Conservation (phyloP, 2,888 invertebrate species). For the Axea sp. region DNA sequence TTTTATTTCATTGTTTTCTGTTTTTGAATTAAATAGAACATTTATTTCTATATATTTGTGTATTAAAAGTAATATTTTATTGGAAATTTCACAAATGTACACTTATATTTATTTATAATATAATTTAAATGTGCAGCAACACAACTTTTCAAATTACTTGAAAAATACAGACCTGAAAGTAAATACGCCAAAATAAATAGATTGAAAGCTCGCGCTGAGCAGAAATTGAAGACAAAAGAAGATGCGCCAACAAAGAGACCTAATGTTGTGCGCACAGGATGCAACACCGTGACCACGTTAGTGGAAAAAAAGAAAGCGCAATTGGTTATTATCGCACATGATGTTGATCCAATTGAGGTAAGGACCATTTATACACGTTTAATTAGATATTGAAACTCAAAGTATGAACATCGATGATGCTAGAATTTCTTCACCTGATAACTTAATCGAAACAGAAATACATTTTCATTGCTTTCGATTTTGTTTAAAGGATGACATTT, state of each 20-base stretch:
- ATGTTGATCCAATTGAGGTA: constrained; percentile 99
- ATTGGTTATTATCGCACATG: constrained; percentile 96
- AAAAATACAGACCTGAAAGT: constrained; percentile 98
- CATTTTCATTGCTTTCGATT: constrained; percentile 50
- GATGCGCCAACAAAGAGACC: constrained; percentile 96
- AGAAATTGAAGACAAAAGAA: constrained; percentile 92
- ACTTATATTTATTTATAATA: too few species aligned
- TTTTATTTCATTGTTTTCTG: too few species aligned
- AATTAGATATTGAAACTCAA: too few species aligned
- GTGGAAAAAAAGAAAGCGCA: constrained; percentile 99
- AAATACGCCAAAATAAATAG: constrained; percentile 94
- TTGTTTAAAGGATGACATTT: constrained; percentile 82
- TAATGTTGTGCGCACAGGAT: constrained; percentile 91
- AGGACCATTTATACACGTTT: too few species aligned
- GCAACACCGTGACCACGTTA: constrained; percentile 94
- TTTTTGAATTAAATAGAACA: too few species aligned
- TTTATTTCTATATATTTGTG: too few species aligned
- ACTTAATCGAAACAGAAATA: constrained; percentile 67
- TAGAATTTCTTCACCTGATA: constrained; percentile 95
- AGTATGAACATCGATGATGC: constrained; percentile 82
- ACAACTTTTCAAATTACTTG: constrained; percentile 96
- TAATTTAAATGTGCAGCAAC: too few species aligned
- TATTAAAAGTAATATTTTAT: too few species aligned
- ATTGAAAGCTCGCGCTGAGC: constrained; percentile 91
- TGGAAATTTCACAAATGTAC: too few species aligned